Base-by-base conservation (phyloP, 2,888 invertebrate species). In the Halictus quadricinctus region DNA sequence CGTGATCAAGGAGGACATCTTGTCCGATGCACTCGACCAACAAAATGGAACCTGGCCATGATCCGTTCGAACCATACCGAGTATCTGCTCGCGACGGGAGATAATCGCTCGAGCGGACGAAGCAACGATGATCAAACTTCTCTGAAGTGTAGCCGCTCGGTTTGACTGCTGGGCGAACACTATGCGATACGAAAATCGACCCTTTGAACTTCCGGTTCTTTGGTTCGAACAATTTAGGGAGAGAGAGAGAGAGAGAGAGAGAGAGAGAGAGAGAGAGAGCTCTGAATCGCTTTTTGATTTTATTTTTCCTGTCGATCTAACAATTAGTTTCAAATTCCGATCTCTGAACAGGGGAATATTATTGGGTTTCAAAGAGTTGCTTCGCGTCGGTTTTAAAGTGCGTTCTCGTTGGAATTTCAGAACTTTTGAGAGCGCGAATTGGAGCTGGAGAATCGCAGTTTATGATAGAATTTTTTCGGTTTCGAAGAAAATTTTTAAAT, bases 1-100 rank as follows among this genome's bases (percentile, higher is more conserved):
- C 81, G 66, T 79, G 89, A 88, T 87, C 80, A 88, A 88, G 79
- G 84, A 77, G 81, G 87, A 80, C 87, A 84, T 88, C 89, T 88
- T 84, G 81, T 84, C 74, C 80, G 64, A 76, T 75, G 60, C 78
- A 87, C 87, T 83, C 81, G 79, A 87, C 86, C 84, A 76, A 84
- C 80, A 86, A 76, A 88, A 88, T 77, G 78, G 84, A 84, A 81
- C 73, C 81, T 84, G 72, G 77, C 82, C 69, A 29, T 58, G 79
- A 78, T 73, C 80, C 54, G 79, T 73, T 72, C 58, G 43, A n/a
- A 48, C 69, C 29, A 46, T 29, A 41, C 7, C 64, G 29, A n/a
- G 69, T 69, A 25, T 36, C 48, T 66, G 60, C 72, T 72, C 50
- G 50, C 29, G 64, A 81, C 72, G 70, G 74, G 25, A 43, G 48